These are phyloP conservation scores for Microcebus tavaratra DNA, from an alignment of 2,113 vertebrate species.

Conservation along the genomic window DNA sequence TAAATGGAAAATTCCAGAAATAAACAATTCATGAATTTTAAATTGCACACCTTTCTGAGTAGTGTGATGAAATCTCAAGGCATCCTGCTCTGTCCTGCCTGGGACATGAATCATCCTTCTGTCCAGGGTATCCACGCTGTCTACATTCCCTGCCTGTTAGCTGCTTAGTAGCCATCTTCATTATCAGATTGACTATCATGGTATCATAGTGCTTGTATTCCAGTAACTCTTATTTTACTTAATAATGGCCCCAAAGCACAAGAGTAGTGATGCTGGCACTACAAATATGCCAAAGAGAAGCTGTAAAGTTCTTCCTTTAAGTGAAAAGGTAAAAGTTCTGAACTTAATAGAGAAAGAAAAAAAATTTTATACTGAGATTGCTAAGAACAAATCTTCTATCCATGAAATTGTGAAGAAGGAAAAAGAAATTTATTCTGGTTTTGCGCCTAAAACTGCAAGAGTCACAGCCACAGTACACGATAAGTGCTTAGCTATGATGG, in stretches of 20 bases:
- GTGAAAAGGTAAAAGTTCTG: not conserved
- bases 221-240: not conserved
- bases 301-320: not conserved
- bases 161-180: not conserved
- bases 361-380: not conserved
- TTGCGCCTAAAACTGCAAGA: not conserved
- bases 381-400: not conserved
- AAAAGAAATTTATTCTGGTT: not conserved
- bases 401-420: not conserved
- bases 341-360: not conserved
- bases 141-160: not conserved
- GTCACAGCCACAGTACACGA: not conserved
- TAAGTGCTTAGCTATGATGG: not conserved
- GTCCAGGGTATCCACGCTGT: not conserved
- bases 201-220: not conserved
- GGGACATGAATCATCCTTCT: not conserved
- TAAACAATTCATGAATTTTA: not conserved
- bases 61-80: not conserved
- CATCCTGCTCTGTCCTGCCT: not conserved
- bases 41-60: not conserved
- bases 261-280: not conserved
- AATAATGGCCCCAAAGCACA: not conserved
- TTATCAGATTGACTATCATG: not conserved
- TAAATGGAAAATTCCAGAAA: not conserved
- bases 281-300: not conserved